Base-by-base conservation (phyloP, 2,888 invertebrate species). In the Carpatolechia fugitivella region DNA sequence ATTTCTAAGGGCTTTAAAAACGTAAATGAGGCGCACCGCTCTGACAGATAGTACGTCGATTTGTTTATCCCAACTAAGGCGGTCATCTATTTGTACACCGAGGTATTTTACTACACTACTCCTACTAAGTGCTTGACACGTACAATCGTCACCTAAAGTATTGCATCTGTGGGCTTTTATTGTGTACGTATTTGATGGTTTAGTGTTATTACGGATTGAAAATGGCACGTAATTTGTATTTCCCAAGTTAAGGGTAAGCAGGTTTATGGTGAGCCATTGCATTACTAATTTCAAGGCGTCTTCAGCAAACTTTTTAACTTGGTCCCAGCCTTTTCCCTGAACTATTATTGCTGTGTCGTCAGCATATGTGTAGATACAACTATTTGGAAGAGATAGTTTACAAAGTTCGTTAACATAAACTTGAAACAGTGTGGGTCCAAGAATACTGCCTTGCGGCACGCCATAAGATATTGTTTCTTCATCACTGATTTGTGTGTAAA, bases 401-500 rank as follows among this genome's bases (percentile, higher is more conserved):
- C 38, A 51, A 1, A 51, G 24, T 4, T 24, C 24, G 6, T 24
- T 24, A 24, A 24, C 24, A 24, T 24, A 24, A 24, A 24, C 6
- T 6, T 24, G 30, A 3, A 56, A 56, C 1, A 56, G 33, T 2
- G 40, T 47, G 10, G 56, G 56, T 8, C 56, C 56, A 1, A 56
- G 31, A 1, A 56, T 47, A 35, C 48, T 48, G 10, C 52, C 56
- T 35, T 56, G 56, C 8, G 52, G 56, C 7, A 52, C 33, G 7
- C 47, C 54, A 16, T 29, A 38, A 3, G n/a, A 4, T 3, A 47
- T 38, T 3, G 6, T 8, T n/a, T 14, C 14, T 10, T 47, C 24
- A 14, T 36, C 14, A 38, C 54, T 54, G 14, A 38, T 36, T 16
- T 3, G 14, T 10, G 6, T 14, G 1, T 31, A 36, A 13, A 54